Conservation (phyloP, 2,888 invertebrate genomes). For the Eristalis pertinax region DNA sequence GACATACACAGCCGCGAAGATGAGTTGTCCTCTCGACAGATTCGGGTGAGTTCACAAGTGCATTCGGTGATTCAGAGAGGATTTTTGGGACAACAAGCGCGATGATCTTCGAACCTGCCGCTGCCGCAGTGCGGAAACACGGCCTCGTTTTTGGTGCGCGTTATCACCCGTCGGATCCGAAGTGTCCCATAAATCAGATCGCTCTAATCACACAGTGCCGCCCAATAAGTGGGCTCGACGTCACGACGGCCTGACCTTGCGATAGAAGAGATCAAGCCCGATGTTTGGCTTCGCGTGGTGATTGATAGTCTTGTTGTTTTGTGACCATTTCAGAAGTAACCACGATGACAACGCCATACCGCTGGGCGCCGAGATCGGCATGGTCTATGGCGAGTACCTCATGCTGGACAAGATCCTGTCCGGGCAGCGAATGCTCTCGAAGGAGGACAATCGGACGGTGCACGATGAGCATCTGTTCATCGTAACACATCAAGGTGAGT, state of each 20-base stretch:
- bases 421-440: conserved; percentile 91
- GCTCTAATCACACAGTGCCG: background rate
- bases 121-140: background rate
- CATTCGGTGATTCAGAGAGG: background rate
- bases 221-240: background rate
- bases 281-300: background rate
- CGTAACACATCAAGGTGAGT: conserved; percentile 96
- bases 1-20: conserved; percentile 81
- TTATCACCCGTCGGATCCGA: background rate
- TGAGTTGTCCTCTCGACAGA: conserved; percentile 69
- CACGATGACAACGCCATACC: conserved; percentile 80
- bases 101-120: background rate
- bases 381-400: conserved; percentile 95
- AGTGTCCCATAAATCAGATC: background rate
- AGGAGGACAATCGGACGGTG: conserved; percentile 87
- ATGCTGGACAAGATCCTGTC: conserved; percentile 93
- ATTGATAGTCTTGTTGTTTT: background rate
- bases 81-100: background rate
- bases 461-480: conserved; percentile 99
- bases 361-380: conserved; percentile 87
- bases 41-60: conserved; percentile 33
- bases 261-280: background rate
- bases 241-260: background rate
- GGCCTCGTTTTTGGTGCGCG: background rate
- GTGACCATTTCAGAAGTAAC: conserved; percentile 60